Conservation (phyloP, 2,888 invertebrate genomes). For the Cantharis rufa region DNA sequence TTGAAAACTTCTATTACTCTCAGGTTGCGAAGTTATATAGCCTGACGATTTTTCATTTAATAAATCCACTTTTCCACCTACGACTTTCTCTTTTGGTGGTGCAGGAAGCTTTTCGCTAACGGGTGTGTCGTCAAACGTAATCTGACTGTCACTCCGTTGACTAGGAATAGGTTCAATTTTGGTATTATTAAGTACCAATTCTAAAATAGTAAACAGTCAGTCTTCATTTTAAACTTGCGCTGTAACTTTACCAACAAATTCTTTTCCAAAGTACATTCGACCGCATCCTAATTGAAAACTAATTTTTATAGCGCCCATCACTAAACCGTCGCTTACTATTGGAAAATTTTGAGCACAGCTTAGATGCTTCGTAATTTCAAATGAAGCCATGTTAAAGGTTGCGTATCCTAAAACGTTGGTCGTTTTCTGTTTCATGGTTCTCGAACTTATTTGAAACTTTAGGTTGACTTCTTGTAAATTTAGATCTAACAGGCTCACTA, state of each 20-base stretch:
- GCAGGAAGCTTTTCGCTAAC: slow-evolving; percentile 1
- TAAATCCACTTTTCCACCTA: background rate
- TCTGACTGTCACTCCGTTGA: slow-evolving; percentile 6
- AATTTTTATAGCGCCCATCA: slow-evolving; percentile 55
- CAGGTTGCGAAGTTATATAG: background rate
- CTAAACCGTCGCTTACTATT: slow-evolving; percentile 51
- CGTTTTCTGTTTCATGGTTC: slow-evolving; percentile 55
- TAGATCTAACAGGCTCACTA: slow-evolving; percentile 48
- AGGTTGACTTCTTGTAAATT: slow-evolving; percentile 48
- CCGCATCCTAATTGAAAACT: slow-evolving; percentile 58
- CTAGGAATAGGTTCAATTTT: slow-evolving; percentile 3
- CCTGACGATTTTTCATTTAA: background rate
- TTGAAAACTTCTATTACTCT: background rate
- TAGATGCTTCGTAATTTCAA: slow-evolving; percentile 48
- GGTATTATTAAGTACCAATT: slow-evolving; percentile 19
- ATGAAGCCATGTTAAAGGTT: slow-evolving; percentile 50
- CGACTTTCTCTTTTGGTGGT: background rate
- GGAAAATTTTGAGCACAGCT: slow-evolving; percentile 52
- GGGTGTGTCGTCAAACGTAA: background rate
- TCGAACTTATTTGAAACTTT: slow-evolving; percentile 55
- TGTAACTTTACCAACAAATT: slow-evolving; percentile 54
- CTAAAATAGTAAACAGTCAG: slow-evolving; percentile 3
- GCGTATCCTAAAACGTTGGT: slow-evolving; percentile 55
- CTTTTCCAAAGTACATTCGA: slow-evolving; percentile 58
- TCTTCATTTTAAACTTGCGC: background rate